phyloP scores from a whole-genome alignment of 2,888 invertebrate genomes.

The Cryptocephalus primarius region DNA sequence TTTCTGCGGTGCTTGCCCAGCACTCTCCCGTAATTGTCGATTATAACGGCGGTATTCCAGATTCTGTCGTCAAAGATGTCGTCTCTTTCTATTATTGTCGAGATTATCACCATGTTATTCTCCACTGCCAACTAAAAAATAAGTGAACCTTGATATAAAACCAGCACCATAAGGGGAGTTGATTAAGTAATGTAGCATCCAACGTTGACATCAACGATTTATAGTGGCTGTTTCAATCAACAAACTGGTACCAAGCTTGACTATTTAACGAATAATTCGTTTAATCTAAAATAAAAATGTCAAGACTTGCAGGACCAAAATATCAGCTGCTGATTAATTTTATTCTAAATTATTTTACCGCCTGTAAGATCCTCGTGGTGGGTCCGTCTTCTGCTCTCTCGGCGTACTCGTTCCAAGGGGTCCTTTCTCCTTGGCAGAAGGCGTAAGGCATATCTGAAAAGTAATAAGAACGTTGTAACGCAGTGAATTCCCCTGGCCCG shows the following conservation, averaged over 20 bases:
- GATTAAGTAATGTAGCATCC: no score
- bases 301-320: no score
- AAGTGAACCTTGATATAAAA: no score
- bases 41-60: conserved; percentile 93
- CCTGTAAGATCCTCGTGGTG: conserved; percentile 59
- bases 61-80: conserved; percentile 66
- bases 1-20: conserved; percentile 95
- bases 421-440: conserved; percentile 87
- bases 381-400: conserved; percentile 79
- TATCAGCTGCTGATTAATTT: no score
- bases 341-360: no score
- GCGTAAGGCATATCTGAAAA: conserved; percentile 90
- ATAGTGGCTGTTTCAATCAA: no score
- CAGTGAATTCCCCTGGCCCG: no score
- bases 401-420: conserved; percentile 91
- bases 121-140: conserved; percentile 55
- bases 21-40: conserved; percentile 74
- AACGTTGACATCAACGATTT: no score
- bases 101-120: conserved; percentile 86
- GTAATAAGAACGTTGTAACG: background rate
- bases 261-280: no score
- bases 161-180: no score
- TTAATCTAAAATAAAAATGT: no score
- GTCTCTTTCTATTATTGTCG: conserved; percentile 88
- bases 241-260: no score